Evolutionary conservation across 2,797 vertebrate genomes (phyloP).

Genomic region (Podarcis lilfordi): DNA sequence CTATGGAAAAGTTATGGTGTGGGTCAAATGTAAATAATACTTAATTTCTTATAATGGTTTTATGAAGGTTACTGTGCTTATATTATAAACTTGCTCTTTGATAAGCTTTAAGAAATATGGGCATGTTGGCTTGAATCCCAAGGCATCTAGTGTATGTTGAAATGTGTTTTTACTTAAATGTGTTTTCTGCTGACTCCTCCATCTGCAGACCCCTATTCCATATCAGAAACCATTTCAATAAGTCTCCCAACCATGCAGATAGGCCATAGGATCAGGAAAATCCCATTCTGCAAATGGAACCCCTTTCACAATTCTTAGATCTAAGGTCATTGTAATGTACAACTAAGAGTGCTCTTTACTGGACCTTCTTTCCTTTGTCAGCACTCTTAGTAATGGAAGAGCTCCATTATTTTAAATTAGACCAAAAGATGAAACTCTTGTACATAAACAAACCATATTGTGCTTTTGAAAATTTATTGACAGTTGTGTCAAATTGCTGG

Average conservation of each 20-base stretch:
- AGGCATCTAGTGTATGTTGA: neutral
- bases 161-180: neutral
- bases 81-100: neutral
- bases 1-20: neutral
- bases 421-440: neutral
- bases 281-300: neutral
- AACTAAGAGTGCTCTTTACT: neutral
- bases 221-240: neutral
- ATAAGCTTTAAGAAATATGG: neutral
- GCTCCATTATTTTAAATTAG: neutral
- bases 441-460: neutral
- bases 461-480: conserved; percentile 11
- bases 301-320: neutral
- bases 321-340: neutral
- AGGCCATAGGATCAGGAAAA: neutral
- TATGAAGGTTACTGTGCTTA: neutral
- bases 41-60: conserved; percentile 23
- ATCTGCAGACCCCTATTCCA: neutral
- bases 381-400: conserved; percentile 18
- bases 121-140: neutral
- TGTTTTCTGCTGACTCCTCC: neutral
- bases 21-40: neutral
- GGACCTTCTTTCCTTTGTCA: neutral
- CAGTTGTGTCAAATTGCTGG: neutral
- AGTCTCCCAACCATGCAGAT: neutral